phyloP scores from a whole-genome alignment of 2,113 vertebrate genomes.

The Equus przewalskii region DNA sequence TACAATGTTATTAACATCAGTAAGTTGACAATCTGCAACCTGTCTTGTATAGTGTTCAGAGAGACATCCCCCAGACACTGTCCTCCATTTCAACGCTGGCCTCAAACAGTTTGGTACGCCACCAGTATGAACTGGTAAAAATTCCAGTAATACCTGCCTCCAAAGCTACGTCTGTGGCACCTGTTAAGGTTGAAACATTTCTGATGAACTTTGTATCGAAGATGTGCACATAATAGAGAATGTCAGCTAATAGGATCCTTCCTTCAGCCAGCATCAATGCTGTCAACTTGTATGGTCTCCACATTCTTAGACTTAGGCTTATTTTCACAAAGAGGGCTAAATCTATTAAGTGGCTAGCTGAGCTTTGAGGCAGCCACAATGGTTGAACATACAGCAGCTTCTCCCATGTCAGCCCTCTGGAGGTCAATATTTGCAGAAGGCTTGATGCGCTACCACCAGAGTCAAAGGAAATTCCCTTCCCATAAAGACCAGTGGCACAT shows the following conservation, averaged over 20 bases:
- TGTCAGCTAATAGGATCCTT: slow-evolving; percentile 91
- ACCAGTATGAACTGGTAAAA: slow-evolving; percentile 94
- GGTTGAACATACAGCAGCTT: slow-evolving; percentile 91
- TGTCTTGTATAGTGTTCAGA: slow-evolving; percentile 94
- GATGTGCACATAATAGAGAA: slow-evolving; percentile 91
- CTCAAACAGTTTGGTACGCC: slow-evolving; percentile 90
- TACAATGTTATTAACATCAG: slow-evolving; percentile 94
- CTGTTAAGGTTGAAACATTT: slow-evolving; percentile 92
- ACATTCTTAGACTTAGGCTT: slow-evolving; percentile 94
- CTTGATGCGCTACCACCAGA: slow-evolving; percentile 93
- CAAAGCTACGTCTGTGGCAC: slow-evolving; percentile 92
- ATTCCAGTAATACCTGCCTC: slow-evolving; percentile 92
- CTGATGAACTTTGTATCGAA: slow-evolving; percentile 92
- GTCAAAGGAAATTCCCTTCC: slow-evolving; percentile 95
- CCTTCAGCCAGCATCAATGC: slow-evolving; percentile 93
- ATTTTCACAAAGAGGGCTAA: slow-evolving; percentile 94
- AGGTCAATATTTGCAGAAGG: slow-evolving; percentile 91
- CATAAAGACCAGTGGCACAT: slow-evolving; percentile 91
- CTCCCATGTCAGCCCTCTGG: slow-evolving; percentile 94
- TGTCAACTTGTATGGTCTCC: slow-evolving; percentile 94
- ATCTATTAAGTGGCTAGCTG: slow-evolving; percentile 92
- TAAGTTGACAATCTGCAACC: slow-evolving; percentile 92
- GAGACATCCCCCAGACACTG: slow-evolving; percentile 94
- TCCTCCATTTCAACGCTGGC: slow-evolving; percentile 89
- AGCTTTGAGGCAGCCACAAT: slow-evolving; percentile 92